These are phyloP conservation scores for Caretta caretta DNA, from an alignment of 2,113 vertebrate species.

Conservation along the genomic window DNA sequence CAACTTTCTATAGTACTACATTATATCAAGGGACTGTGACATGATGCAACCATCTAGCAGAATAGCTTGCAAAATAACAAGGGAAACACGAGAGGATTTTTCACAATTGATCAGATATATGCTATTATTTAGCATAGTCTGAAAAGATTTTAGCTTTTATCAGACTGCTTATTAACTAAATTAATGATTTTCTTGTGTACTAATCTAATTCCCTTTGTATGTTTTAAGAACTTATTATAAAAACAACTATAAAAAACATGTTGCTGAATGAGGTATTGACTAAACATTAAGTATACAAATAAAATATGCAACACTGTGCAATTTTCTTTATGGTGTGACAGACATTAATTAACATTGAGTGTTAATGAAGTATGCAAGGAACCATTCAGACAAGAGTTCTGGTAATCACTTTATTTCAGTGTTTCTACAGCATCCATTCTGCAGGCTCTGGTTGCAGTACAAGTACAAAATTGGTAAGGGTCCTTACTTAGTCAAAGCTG, in stretches of 20 bases:
- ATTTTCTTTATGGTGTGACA: constrained; percentile 3
- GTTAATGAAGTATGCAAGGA: constrained; percentile 49
- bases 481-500: background rate
- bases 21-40: background rate
- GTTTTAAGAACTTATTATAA: background rate
- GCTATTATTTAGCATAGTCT: background rate
- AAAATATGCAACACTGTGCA: background rate
- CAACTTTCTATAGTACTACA: background rate
- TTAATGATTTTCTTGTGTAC: background rate
- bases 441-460: background rate
- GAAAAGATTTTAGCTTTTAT: background rate
- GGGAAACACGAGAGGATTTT: background rate
- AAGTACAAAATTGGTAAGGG: background rate
- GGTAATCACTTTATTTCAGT: background rate
- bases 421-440: background rate
- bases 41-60: background rate
- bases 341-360: constrained; percentile 53
- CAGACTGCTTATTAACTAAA: background rate
- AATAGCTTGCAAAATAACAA: background rate
- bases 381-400: constrained; percentile 17
- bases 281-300: background rate
- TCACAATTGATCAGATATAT: background rate
- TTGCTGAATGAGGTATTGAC: constrained; percentile 17
- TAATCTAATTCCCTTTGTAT: background rate
- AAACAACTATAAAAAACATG: constrained; percentile 32